Base-by-base conservation (phyloP, 2,113 vertebrate species). In the Pteronura brasiliensis region DNA sequence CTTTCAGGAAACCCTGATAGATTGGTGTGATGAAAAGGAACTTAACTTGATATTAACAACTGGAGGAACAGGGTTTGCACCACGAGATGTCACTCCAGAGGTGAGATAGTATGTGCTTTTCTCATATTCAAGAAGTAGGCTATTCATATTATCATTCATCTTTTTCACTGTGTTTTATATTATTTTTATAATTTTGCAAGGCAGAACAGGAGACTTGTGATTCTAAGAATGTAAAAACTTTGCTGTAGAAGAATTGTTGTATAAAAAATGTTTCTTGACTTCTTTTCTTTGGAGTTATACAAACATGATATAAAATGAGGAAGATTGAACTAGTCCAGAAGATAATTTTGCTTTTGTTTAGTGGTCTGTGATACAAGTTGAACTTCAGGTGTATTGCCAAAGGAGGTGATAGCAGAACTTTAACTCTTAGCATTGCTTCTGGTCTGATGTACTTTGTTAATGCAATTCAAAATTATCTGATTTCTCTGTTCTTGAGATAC, bases 11-110 rank as follows among this genome's bases (percentile, higher is more conserved):
- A 99, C 99, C 17, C 99, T 99, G 97, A 99, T 99, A 99, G 99
- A 99, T 98, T 99, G 99, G 99, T 99, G 99, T 97, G 99, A 99
- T 99, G 99, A 99, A 98, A 99, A 99, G 98, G 99, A 99, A 96
- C 99, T 99, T 96, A 99, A 99, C 98, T 99, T 99, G 98, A 99
- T 99, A 98, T 98, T 99, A 98, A 99, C 99, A 98, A 99, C 99
- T 21, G 99, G 99, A 98, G 99, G 99, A 98, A 99, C 99, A 79
- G 99, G 99, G 15, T 99, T 99, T 97, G 99, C 99, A 77, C 99
- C 99, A 25, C 99, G 99, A 98, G 99, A 99, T 98, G 99, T 99
- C 98, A 99, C 99, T 97, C 99, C 99, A 98, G 99, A 99, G 99
- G 99, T 99, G 97, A 98, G 99, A 98, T 52, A 88, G 57, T 97